phyloP scores from a whole-genome alignment of 2,113 vertebrate genomes.

The Rhinolophus sinicus region DNA sequence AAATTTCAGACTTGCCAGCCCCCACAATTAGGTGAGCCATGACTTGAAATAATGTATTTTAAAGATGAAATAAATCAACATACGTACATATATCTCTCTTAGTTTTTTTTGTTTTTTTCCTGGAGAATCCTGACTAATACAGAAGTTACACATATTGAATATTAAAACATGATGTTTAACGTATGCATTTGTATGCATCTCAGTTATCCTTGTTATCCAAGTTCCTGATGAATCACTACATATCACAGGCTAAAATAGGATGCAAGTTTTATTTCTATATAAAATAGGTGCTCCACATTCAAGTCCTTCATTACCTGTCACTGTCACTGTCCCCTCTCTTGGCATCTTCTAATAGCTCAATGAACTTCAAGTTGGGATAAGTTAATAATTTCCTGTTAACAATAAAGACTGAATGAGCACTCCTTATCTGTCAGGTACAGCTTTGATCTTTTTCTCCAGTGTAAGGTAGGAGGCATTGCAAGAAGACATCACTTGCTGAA shows the following conservation, averaged over 20 bases:
- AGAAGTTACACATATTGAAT: neutral
- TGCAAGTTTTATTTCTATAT: neutral
- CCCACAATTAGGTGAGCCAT: neutral
- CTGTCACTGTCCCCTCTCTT: neutral
- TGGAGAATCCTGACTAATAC: neutral
- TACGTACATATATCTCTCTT: neutral
- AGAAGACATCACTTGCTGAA: neutral
- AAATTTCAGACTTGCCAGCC: neutral
- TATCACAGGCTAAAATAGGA: neutral
- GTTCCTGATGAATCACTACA: neutral
- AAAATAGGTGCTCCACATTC: neutral
- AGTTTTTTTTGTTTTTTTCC: neutral
- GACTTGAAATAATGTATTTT: neutral
- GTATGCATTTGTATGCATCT: neutral
- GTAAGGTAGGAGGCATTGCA: neutral
- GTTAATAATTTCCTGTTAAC: neutral
- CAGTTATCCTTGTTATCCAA: neutral
- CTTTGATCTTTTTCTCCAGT: neutral
- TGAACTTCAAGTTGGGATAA: neutral
- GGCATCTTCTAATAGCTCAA: neutral
- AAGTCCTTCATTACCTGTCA: neutral
- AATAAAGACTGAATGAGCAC: neutral
- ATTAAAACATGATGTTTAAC: neutral
- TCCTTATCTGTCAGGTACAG: neutral
- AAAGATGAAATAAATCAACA: neutral